Base-by-base conservation (phyloP, 2,113 vertebrate genomes). In the Cariama cristata region DNA sequence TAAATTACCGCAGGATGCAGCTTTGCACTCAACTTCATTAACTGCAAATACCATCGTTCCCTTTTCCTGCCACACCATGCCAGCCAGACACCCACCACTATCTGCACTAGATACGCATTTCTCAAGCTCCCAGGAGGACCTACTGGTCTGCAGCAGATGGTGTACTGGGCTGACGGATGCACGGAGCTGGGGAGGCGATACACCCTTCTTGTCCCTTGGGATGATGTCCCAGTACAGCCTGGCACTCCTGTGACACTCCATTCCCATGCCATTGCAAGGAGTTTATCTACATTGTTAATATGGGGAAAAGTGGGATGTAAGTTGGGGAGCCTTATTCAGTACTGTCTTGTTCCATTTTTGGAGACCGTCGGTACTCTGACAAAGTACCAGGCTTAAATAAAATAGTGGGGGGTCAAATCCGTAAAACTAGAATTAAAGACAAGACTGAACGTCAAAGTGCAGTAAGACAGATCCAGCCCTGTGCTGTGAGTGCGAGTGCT, bases 1-100 rank as follows among this genome's bases (percentile, higher is more conserved):
- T 83, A 93, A 96, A 96, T 96, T 68, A 92, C 71, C 73, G 66
- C 0, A 1, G 79, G 71, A 76, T 76, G 71, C 88, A 86, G 81
- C 87, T 94, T 95, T 85, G 73, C 60, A 47, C 47, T 35, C 80
- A 75, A 72, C 92, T 88, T 96, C 85, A 73, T 96, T 93, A 90
- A 58, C 66, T 0, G 0, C 93, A 60, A 72, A 58, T 19, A 5
- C 56, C 14, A 32, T 40, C 0, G 0, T 62, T 62, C 63, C 62
- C 58, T 90, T 94, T 82, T 76, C 64, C 92, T 95, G 77, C 52
- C 64, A 18, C 74, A 79, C 17, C 15, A 5, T 0, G 21, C 64
- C 60, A 72, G 24, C 60, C 62, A 85, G 50, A 55, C 49, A 47
- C 59, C 60, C 80, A 0, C 22, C 62, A 35, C 79, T 90, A 86